phyloP scores from a whole-genome alignment of 2,113 vertebrate species.

The Prionailurus viverrinus region DNA sequence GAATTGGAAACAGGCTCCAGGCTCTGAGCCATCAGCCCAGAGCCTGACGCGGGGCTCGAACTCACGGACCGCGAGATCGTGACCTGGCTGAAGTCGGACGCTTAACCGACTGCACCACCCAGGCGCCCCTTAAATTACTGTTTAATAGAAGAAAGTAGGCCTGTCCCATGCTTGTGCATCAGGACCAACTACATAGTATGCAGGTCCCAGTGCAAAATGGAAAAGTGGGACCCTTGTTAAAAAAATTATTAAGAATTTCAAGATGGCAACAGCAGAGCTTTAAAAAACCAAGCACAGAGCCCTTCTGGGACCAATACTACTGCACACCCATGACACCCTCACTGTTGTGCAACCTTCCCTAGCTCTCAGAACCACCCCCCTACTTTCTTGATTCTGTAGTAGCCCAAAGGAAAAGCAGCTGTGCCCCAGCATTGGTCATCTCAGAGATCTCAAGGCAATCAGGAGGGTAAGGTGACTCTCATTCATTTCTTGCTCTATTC shows the following conservation, averaged over 20 bases:
- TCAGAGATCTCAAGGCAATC: neutral
- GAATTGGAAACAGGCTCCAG: too few relatives aligned
- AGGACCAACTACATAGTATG: neutral
- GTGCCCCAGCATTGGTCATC: neutral
- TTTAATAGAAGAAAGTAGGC: neutral
- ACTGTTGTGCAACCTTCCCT: neutral
- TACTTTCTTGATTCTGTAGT: neutral
- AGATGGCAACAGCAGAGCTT: neutral
- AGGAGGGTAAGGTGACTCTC: neutral
- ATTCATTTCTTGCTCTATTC: neutral
- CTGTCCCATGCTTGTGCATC: neutral
- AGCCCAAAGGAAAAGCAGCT: neutral
- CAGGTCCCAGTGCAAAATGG: neutral
- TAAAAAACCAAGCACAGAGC: neutral
- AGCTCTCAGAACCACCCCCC: neutral
- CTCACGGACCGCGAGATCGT: too few relatives aligned
- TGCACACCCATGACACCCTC: fast-evolving
- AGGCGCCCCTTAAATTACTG: neutral
- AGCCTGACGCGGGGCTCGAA: too few relatives aligned
- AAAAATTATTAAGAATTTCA: neutral
- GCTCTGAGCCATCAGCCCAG: too few relatives aligned
- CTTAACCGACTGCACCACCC: too few relatives aligned
- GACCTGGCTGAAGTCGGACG: too few relatives aligned
- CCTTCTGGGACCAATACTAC: neutral
- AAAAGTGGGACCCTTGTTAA: neutral